These are phyloP conservation scores for Margaritifera margaritifera DNA, from an alignment of 2,888 invertebrate species.

Conservation along the genomic window DNA sequence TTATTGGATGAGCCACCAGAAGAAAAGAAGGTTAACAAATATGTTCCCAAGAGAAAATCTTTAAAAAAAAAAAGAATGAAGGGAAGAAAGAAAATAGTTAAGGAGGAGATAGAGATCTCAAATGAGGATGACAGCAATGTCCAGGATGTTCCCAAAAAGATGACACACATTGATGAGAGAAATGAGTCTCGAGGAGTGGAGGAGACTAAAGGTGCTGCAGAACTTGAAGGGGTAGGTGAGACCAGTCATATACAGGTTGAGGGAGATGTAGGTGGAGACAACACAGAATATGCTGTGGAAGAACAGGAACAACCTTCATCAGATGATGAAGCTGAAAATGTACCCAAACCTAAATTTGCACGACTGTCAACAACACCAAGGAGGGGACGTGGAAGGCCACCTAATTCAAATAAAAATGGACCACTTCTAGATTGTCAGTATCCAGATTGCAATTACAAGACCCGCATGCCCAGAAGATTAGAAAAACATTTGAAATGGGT, in stretches of 20 bases:
- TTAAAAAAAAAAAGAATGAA: too few relatives aligned
- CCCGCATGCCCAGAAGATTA: slow-evolving; percentile 30
- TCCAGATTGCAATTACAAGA: slow-evolving; percentile 45
- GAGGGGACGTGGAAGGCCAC: too few relatives aligned
- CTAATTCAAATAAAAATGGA: too few relatives aligned
- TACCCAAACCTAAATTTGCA: background rate
- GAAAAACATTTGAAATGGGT: slow-evolving; percentile 48
- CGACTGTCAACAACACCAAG: too few relatives aligned
- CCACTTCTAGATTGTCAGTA: slow-evolving; percentile 27
- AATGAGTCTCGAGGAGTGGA: background rate
- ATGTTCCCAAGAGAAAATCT: too few relatives aligned
- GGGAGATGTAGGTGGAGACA: slow-evolving; percentile 13
- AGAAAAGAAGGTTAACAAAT: too few relatives aligned
- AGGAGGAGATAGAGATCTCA: background rate
- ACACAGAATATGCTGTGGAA: slow-evolving; percentile 13
- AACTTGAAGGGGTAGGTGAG: slow-evolving; percentile 31
- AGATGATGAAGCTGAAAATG: slow-evolving; percentile 40
- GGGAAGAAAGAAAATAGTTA: slow-evolving; percentile 3
- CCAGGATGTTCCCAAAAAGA: background rate
- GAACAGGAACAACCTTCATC: slow-evolving; percentile 18
- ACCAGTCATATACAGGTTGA: slow-evolving; percentile 33
- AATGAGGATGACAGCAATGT: too few relatives aligned
- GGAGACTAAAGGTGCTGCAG: slow-evolving; percentile 15
- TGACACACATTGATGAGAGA: background rate
- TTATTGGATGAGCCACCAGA: too few relatives aligned